Percentiles rank a stretch among this genome's conserved stretches.
phyloP scores from a whole-genome alignment of 2,113 vertebrate species.

The Aspidoscelis tigris region DNA sequence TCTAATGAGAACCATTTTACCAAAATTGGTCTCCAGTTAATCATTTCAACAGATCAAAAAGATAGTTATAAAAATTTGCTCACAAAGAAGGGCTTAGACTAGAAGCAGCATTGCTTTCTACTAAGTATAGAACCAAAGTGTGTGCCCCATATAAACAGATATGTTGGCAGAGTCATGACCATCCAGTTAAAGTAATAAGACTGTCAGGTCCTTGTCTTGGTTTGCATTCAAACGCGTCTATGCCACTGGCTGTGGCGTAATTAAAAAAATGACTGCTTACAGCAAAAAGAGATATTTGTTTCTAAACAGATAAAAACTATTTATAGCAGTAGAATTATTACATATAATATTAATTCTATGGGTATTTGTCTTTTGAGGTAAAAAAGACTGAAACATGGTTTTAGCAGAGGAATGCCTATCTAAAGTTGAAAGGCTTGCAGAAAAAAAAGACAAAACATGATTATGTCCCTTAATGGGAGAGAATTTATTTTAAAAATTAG shows the following conservation, averaged over 20 bases:
- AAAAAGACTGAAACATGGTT: conserved; percentile 69
- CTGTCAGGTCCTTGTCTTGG: not conserved
- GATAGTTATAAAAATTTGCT: conserved; percentile 48
- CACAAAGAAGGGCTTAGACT: not conserved
- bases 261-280: conserved; percentile 41
- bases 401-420: conserved; percentile 70
- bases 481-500: conserved; percentile 65
- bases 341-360: conserved; percentile 66
- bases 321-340: conserved; percentile 61
- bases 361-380: conserved; percentile 72
- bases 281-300: conserved; percentile 27
- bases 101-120: not conserved
- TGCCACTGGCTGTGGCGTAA: not conserved
- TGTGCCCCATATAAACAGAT: not conserved
- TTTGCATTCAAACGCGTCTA: not conserved
- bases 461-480: conserved; percentile 72
- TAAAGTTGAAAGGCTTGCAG: conserved; percentile 69
- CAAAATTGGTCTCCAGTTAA: not conserved
- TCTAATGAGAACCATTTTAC: not conserved
- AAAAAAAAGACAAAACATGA: conserved; percentile 65
- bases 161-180: not conserved
- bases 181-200: not conserved
- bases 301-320: not conserved
- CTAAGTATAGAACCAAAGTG: not conserved
- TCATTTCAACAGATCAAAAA: conserved; percentile 29